A percentile compares a stretch with the other conserved stretches of the same genome.
These are phyloP conservation scores for Meghimatium bilineatum DNA, from an alignment of 2,888 invertebrate genomes.

Conservation along the genomic window DNA sequence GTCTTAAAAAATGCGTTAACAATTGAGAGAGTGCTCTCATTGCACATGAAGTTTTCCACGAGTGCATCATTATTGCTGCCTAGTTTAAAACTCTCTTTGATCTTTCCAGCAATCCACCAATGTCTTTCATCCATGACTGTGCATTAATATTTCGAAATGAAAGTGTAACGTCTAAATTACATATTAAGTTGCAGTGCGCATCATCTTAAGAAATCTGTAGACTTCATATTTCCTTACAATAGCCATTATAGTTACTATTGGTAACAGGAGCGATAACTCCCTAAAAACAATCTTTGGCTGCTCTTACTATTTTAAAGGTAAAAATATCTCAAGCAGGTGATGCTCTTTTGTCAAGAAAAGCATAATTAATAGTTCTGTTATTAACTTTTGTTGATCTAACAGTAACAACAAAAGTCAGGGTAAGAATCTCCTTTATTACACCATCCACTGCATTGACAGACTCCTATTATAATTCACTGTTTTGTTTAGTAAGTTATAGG, in stretches of 20 bases:
- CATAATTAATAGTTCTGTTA: too few relatives aligned
- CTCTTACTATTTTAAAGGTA: neutral
- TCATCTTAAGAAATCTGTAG: neutral
- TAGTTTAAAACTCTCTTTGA: conserved; percentile 76
- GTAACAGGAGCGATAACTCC: conserved; percentile 56
- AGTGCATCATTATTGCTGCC: conserved; percentile 74
- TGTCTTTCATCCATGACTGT: conserved; percentile 77
- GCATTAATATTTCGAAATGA: neutral
- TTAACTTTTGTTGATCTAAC: too few relatives aligned
- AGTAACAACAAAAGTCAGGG: too few relatives aligned
- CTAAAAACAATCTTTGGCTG: neutral
- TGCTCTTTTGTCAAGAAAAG: too few relatives aligned
- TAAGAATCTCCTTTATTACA: too few relatives aligned
- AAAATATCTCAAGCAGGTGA: too few relatives aligned
- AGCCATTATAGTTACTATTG: conserved; percentile 70
- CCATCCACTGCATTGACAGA: too few relatives aligned
- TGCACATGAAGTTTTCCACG: conserved; percentile 75
- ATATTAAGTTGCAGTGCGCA: neutral
- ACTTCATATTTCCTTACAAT: conserved; percentile 7
- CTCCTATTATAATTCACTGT: too few relatives aligned
- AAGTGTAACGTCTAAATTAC: neutral
- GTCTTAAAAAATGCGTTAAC: conserved; percentile 74
- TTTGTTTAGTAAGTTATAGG: too few relatives aligned
- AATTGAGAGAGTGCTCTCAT: conserved; percentile 70
- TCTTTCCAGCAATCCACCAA: conserved; percentile 78